Conservation (phyloP, 2,797 vertebrate genomes). For the Micrastur ruficollis region DNA sequence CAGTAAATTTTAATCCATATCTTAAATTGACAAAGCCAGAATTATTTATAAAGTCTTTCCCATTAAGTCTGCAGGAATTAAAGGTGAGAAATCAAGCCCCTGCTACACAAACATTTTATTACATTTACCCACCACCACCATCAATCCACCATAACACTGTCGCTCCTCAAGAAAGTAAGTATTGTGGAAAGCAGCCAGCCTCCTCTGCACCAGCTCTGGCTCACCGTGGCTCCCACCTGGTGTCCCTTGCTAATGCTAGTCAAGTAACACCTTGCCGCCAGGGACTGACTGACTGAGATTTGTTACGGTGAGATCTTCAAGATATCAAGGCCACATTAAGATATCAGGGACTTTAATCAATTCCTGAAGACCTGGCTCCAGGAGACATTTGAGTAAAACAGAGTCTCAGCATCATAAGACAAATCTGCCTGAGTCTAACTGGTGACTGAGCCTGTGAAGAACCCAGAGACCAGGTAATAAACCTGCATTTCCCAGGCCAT, state of each 20-base stretch:
- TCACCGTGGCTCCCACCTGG: not conserved
- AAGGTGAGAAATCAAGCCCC: not conserved
- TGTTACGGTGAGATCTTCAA: not conserved
- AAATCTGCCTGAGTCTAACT: not conserved
- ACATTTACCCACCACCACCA: not conserved
- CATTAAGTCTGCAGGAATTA: not conserved
- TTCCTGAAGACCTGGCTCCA: not conserved
- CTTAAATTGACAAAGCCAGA: slow-evolving; percentile 41
- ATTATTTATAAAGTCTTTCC: slow-evolving; percentile 28
- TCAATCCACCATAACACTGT: not conserved
- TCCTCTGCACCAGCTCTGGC: not conserved
- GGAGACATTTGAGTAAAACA: not conserved
- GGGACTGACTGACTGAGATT: not conserved
- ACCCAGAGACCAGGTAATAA: not conserved
- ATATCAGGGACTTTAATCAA: not conserved
- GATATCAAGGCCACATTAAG: not conserved
- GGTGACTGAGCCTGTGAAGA: not conserved
- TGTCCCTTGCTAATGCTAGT: not conserved
- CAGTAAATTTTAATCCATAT: slow-evolving; percentile 37
- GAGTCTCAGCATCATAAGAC: not conserved
- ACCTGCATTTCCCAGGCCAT: not conserved
- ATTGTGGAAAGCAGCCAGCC: not conserved
- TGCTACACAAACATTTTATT: slow-evolving; percentile 1
- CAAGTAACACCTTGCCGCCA: not conserved
- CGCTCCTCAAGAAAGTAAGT: not conserved